Percentiles rank a stretch among this genome's conserved stretches.
Evolutionary conservation across 2,797 vertebrate species (phyloP).

Genomic region (Acanthiza pusilla): DNA sequence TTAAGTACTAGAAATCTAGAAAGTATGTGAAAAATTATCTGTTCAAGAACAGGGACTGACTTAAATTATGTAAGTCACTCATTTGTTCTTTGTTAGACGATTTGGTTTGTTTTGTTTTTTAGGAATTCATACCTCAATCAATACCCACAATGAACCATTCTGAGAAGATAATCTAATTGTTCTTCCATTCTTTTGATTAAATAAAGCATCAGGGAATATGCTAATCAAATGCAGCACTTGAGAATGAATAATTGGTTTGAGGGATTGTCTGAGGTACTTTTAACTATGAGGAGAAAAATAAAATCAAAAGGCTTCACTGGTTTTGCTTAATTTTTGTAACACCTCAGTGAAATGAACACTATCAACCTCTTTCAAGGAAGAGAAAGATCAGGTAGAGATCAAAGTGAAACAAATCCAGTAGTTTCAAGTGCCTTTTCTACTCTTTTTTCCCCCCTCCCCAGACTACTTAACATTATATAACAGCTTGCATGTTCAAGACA

Average conservation of each 20-base stretch:
- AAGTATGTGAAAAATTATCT: neutral
- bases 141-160: neutral
- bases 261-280: neutral
- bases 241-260: neutral
- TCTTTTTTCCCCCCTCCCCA: rapidly evolving
- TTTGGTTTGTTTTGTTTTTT: neutral
- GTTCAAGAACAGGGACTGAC: neutral
- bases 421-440: neutral
- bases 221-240: conserved; percentile 14
- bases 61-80: neutral
- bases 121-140: neutral
- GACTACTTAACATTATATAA: neutral
- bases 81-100: neutral
- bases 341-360: neutral
- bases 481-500: neutral
- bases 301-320: neutral
- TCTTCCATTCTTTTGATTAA: neutral
- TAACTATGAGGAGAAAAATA: neutral
- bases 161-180: neutral
- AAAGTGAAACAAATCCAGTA: neutral
- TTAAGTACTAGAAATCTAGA: neutral
- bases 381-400: neutral
- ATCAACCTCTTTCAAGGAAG: neutral
- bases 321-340: neutral
- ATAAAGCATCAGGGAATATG: no score